Evolutionary conservation across 2,797 vertebrate species (phyloP), one percentile per base, ranked within the genome.

Genomic region (Lepus oiostolus): DNA sequence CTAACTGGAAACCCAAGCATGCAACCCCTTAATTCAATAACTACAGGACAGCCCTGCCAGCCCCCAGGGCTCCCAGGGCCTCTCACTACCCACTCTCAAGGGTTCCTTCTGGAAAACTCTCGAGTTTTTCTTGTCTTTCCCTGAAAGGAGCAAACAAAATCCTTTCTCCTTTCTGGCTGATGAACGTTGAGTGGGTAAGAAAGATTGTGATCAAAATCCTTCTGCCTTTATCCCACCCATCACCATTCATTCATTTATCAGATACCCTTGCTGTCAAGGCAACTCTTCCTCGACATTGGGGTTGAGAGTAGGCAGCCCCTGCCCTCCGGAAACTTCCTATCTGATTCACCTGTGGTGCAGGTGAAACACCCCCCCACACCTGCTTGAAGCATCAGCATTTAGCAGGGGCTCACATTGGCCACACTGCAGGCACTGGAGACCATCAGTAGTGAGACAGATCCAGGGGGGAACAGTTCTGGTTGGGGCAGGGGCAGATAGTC

Each of bases 1-100:
- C 16, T 60, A 17, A 14, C 28, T 0, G n/a, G 30, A 70, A n/a
- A 22, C 54, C 7, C 0, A 2, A 35, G 30, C n/a, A 1, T 4
- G 12, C n/a, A 71, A n/a, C 21, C 21, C 28, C 1, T 47, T 81
- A 52, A 28, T 14, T 50, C 67, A 28, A 19, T 32, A n/a, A 7
- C 47, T 14, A 24, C 2, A 3, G 32, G 60, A 35, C 71, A 75
- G 81, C 19, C 28, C 70, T n/a, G 47, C n/a, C 35, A 30, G 2
- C 2, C 28, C 22, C 30, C 7, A 50, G 58, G 21, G 30, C 38
- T 50, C 62, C 81, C n/a, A 2, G 9, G 10, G 19, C 42, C 17
- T 13, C 38, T 21, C 19, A 21, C 54, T 58, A 21, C 19, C 19
- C 54, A 17, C 67, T 63, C n/a, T 24, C 13, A 0, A 54, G 60